Evolutionary conservation across 92 coral and sea anemone genomes (phyloP), one percentile per base, ranked within the genome.

Genomic region (Micromussa lordhowensis): DNA sequence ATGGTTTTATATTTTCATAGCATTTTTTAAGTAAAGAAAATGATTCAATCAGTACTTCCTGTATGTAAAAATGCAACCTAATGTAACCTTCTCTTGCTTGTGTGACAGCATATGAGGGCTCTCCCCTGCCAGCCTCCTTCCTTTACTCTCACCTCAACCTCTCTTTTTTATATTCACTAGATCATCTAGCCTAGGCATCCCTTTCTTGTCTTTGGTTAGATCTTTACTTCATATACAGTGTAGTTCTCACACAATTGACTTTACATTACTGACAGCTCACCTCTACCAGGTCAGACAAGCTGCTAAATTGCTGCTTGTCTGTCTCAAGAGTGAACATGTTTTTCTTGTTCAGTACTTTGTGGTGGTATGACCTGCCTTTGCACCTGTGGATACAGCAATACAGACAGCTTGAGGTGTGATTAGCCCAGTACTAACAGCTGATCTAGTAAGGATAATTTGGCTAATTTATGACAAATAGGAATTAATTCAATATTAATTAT

Each of bases 271-370:
- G 24, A 1, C 13, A 21, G 51, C 90, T 66, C 70, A 92, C 94
- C 90, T 92, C 91, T 12, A 92, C 86, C 66, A 92, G 85, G 28
- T 82, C 55, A 17, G 90, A 66, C 82, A 92, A 51, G 68, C 78
- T 92, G 77, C 69, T 18, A 89, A 92, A 92, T 55, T 63, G 61
- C 13, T 68, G 48, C 10, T 81, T 88, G 40, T 81, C n/a, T n/a
- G n/a, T 88, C 24, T 86, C 92, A 48, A 92, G 76, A 9, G 88
- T 77, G 73, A 85, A 75, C 18, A 5, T 34, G 38, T 78, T 81
- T 14, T 81, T 84, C 72, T 88, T 73, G 69, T 49, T 44, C 35
- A 76, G 32, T 57, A 92, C 92, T 19, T 73, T 75, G 53, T 89
- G 81, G 15, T 77, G 85, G 2, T 34, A 16, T 61, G 76, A 80